phyloP scores from a whole-genome alignment of 2,888 invertebrate species.

The Platerodrilus igneus region DNA sequence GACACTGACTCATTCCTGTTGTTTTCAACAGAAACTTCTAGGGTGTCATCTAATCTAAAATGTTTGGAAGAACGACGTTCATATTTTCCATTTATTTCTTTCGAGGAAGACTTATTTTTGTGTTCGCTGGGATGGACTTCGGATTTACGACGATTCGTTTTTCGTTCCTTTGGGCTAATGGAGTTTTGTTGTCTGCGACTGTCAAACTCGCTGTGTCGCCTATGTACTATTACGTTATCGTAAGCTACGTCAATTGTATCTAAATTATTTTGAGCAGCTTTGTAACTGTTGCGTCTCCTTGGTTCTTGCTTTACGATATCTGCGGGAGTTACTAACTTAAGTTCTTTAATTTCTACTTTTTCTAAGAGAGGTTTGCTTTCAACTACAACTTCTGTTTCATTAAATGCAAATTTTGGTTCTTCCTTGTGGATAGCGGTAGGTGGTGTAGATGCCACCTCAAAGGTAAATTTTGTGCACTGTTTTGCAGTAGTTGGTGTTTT shows the following conservation, averaged over 20 bases:
- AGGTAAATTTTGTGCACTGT: conserved; percentile 57
- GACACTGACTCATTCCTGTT: conserved; percentile 38
- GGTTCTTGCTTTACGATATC: conserved; percentile 42
- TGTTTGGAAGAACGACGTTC: conserved; percentile 15
- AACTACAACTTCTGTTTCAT: conserved; percentile 13
- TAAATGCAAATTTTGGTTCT: conserved; percentile 25
- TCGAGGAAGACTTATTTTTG: conserved; percentile 15
- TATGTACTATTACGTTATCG: conserved; percentile 16
- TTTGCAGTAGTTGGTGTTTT: conserved; percentile 48
- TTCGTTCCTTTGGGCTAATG: conserved; percentile 15
- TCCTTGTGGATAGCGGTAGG: conserved; percentile 19
- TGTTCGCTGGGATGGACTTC: conserved; percentile 11
- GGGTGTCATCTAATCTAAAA: conserved; percentile 12
- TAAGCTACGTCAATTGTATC: conserved; percentile 39
- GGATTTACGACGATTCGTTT: conserved; percentile 14
- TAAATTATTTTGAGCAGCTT: conserved; percentile 40
- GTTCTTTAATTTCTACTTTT: conserved; percentile 41
- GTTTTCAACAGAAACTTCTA: conserved; percentile 14
- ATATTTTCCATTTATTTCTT: conserved; percentile 13
- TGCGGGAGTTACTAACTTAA: conserved; percentile 42
- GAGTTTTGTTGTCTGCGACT: conserved; percentile 10
- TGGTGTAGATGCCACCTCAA: conserved; percentile 33
- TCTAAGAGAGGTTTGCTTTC: conserved; percentile 23
- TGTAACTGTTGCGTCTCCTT: conserved; percentile 43
- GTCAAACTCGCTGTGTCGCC: conserved; percentile 17